Evolutionary conservation across 1,140 invertebrate genomes (phyloP), one percentile per base, ranked within the genome.

Genomic region (Papilio machaon): DNA sequence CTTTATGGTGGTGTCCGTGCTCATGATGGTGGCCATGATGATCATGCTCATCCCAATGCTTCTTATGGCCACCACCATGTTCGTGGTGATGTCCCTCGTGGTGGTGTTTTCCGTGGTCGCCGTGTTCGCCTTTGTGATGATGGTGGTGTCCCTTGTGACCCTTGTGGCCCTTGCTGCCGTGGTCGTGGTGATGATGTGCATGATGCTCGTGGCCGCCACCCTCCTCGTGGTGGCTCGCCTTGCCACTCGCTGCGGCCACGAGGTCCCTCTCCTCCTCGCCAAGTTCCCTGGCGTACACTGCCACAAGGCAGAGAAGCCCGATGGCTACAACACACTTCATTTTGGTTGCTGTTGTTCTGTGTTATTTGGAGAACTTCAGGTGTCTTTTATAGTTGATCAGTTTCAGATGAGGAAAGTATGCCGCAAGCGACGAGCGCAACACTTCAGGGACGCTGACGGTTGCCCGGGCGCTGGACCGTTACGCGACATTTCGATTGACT

Each of bases 221-320:
- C 82, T 96, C 96, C 83, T 96, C 96, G 49, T 95, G 95, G 73
- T 97, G 96, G 80, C 95, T 95, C 67, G 95, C 95, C 82, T 97
- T 96, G 83, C 95, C 95, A 79, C 95, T 95, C 0, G 96, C 97
- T 80, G 92, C 93, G 15, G 91, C 87, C 17, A 92, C 92, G 30
- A 93, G 82, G 74, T 94, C 93, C 49, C 91, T 89, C 38, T 89
- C 87, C 43, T 92, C 91, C 81, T 92, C 92, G 10, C 78, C 87
- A 8, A 91, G 64, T 78, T 91, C 90, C 52, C 88, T 86, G 75
- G 86, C 90, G 81, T 86, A 92, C 11, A 85, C 88, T 67, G 88
- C 91, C 89, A 85, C 91, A 38, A 93, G 90, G 86, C 92, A 94
- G n/a, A 91, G 81, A 43, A 93, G 79, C 64, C 88, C 90, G 52